Evolutionary conservation across 1,140 invertebrate species (phyloP).

Genomic region (Aculops lycopersici): DNA sequence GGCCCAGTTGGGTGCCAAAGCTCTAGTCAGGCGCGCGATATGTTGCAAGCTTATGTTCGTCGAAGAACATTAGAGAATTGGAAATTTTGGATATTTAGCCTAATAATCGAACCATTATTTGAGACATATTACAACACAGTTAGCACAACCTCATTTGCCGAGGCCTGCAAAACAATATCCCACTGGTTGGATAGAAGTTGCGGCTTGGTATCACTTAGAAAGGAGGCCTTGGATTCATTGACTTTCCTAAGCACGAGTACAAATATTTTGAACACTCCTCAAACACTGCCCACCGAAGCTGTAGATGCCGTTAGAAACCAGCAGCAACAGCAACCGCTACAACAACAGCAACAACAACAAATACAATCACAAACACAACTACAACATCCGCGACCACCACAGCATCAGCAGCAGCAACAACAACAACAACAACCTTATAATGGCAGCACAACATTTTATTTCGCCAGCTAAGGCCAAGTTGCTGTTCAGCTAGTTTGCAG

Average conservation of each 20-base stretch:
- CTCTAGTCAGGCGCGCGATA: constrained; percentile 31
- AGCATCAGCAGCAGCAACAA: no score
- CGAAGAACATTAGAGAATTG: constrained; percentile 56
- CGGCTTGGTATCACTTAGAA: constrained; percentile 58
- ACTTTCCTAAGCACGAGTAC: constrained; percentile 61
- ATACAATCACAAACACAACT: neutral
- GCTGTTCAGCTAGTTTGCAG: no score
- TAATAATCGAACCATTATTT: constrained; percentile 51
- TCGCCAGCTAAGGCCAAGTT: no score
- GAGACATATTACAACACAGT: constrained; percentile 61
- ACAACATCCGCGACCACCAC: neutral
- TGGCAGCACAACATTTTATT: no score
- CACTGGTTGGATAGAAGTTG: constrained; percentile 85
- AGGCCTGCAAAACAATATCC: constrained; percentile 58
- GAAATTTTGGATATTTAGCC: constrained; percentile 96
- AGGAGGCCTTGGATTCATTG: constrained; percentile 71
- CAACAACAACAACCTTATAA: no score
- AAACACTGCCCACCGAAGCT: constrained; percentile 52
- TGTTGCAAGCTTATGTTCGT: constrained; percentile 68
- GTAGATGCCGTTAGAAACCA: constrained; percentile 8
- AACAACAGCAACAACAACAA: neutral
- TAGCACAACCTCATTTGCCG: constrained; percentile 56
- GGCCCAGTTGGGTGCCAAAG: constrained; percentile 59
- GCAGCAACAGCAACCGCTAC: neutral
- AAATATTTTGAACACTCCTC: constrained; percentile 59